Base-by-base conservation (phyloP, 2,113 vertebrate species). In the Sitta europaea region DNA sequence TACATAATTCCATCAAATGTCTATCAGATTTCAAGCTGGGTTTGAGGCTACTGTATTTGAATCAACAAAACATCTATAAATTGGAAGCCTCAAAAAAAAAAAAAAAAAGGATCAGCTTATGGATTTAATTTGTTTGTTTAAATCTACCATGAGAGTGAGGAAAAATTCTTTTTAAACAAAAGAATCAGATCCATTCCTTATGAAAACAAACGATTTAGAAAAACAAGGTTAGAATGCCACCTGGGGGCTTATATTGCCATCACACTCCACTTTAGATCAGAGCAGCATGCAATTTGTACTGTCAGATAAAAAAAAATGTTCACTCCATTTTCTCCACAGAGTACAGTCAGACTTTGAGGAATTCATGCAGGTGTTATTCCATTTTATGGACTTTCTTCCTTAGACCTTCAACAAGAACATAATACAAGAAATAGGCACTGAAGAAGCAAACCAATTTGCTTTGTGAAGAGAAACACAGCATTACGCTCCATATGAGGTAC, bases 171-270 rank as follows among this genome's bases (percentile, higher is more conserved):
- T 72, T 91, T 94, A 94, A 92, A 94, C 93, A 92, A 96, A 94
- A 94, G 84, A 91, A 89, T 83, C 75, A 95, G 57, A 96, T 76
- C 43, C n/a, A 86, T 80, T 83, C 79, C 54, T 79, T 94, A 83
- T 47, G 86, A 97, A 97, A 97, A 97, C 92, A 98, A 97, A 95
- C 31, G 36, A 77, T 74, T 96, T 89, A 95, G 86, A 97, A 98
- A 98, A 98, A 95, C 97, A 97, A 97, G 96, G 88, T 95, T 97
- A 82, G 96, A 97, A 97, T 98, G 98, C 98, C 98, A 98, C 95
- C 98, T 98, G 98, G 97, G 97, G 98, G 97, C 58, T 95, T 86
- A 74, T 54, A 70, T 72, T 93, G 90, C 97, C 82, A 98, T 98
- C 97, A 97, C 98, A 98, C 61, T 76, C 83, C 59, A 78, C 31